phyloP scores from a whole-genome alignment of 2,888 invertebrate species.

The Ephialtes manifestator region DNA sequence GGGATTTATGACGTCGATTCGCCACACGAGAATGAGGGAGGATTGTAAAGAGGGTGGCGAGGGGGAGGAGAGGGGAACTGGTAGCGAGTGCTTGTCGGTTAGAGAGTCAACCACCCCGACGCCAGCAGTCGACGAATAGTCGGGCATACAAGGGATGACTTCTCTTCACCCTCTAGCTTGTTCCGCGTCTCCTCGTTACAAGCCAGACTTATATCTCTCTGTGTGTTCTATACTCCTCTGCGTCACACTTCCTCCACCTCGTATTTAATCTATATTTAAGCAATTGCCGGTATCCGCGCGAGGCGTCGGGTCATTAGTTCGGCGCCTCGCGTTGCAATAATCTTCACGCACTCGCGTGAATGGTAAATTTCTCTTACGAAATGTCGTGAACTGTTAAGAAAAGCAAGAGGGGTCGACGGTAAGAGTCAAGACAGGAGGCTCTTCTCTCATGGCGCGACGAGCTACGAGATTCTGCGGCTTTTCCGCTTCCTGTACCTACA shows the following conservation, averaged over 20 bases:
- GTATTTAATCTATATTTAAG: slow-evolving; percentile 78
- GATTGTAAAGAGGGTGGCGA: background rate
- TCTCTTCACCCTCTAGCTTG: slow-evolving; percentile 49
- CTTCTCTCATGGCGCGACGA: slow-evolving; percentile 24
- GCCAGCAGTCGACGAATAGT: slow-evolving; percentile 68
- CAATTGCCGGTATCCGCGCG: slow-evolving; percentile 73
- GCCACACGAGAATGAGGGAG: slow-evolving; percentile 64
- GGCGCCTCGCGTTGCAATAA: slow-evolving; percentile 78
- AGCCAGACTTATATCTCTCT: slow-evolving; percentile 46
- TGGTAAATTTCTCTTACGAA: slow-evolving; percentile 18
- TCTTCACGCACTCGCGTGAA: slow-evolving; percentile 71
- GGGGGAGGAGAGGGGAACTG: slow-evolving; percentile 26
- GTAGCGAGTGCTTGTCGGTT: slow-evolving; percentile 62
- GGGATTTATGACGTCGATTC: slow-evolving; percentile 75
- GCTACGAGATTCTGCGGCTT: slow-evolving; percentile 59
- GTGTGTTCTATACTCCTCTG: slow-evolving; percentile 46
- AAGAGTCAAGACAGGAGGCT: slow-evolving; percentile 24
- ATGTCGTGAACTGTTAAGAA: slow-evolving; percentile 75
- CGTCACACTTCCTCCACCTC: slow-evolving; percentile 58
- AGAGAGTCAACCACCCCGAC: slow-evolving; percentile 70
- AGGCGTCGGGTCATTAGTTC: slow-evolving; percentile 76
- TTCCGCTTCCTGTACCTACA: slow-evolving; percentile 44
- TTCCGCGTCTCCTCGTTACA: slow-evolving; percentile 56
- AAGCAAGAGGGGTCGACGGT: slow-evolving; percentile 67
- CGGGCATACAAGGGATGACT: slow-evolving; percentile 65